Conservation (phyloP, 2,888 invertebrate genomes). For the Gnatocerus cornutus region DNA sequence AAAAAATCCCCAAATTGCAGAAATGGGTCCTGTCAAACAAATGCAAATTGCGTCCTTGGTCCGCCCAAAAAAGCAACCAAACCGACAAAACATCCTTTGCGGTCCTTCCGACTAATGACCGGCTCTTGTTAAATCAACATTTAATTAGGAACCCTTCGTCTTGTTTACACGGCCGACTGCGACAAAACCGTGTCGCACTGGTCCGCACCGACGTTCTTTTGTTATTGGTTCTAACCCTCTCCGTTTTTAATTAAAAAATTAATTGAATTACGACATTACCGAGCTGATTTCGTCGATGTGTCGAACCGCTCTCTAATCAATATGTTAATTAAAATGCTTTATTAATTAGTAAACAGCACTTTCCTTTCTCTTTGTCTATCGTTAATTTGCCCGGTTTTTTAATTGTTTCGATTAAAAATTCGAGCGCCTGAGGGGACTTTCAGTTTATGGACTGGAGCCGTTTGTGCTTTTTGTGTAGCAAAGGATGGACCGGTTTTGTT, state of each 20-base stretch:
- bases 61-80: neutral
- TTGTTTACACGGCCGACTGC: slow-evolving; percentile 59
- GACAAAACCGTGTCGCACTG: slow-evolving; percentile 13
- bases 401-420: slow-evolving; percentile 52
- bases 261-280: slow-evolving; percentile 49
- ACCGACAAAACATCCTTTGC: slow-evolving; percentile 62
- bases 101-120: slow-evolving; percentile 69
- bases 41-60: slow-evolving; percentile 22
- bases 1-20: neutral
- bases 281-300: slow-evolving; percentile 14
- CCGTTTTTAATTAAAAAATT: slow-evolving; percentile 48
- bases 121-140: slow-evolving; percentile 69
- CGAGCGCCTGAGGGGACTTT: slow-evolving; percentile 7
- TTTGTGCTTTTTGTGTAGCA: neutral
- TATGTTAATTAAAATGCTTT: slow-evolving; percentile 59
- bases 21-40: slow-evolving; percentile 1
- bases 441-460: neutral
- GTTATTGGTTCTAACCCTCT: slow-evolving; percentile 11
- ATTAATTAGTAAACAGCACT: slow-evolving; percentile 56
- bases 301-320: slow-evolving; percentile 55
- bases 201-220: slow-evolving; percentile 9
- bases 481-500: neutral
- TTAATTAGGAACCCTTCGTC: slow-evolving; percentile 68
- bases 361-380: slow-evolving; percentile 45
- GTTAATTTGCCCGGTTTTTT: slow-evolving; percentile 49